Evolutionary conservation across 2,113 vertebrate species (phyloP).

Genomic region (Apus apus): DNA sequence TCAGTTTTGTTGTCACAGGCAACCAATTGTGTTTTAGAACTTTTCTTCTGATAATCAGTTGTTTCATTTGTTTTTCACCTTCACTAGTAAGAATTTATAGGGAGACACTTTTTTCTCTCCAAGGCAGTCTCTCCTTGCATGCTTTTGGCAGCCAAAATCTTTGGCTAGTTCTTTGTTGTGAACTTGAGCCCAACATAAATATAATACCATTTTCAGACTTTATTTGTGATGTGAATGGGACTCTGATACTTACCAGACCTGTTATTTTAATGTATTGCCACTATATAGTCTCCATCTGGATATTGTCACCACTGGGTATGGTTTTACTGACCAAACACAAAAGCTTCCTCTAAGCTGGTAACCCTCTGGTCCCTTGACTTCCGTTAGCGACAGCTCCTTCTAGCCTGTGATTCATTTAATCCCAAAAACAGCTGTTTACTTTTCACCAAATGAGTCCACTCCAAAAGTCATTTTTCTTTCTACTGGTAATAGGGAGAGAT

Average conservation of each 20-base stretch:
- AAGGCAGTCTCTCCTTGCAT: neutral
- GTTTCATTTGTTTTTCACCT: neutral
- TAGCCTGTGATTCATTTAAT: neutral
- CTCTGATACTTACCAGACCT: neutral
- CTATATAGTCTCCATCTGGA: neutral
- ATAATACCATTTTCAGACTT: neutral
- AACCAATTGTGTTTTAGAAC: neutral
- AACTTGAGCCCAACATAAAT: neutral
- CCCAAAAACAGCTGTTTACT: neutral
- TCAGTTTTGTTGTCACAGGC: neutral
- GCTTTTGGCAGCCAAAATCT: neutral
- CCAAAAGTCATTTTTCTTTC: neutral
- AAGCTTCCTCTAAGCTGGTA: neutral
- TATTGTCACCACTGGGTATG: neutral
- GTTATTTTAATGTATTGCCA: neutral
- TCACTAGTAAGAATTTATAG: neutral
- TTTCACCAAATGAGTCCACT: neutral
- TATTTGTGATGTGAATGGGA: neutral
- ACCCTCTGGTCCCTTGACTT: neutral
- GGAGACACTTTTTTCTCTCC: neutral
- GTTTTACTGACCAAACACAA: neutral
- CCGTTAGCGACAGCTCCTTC: neutral
- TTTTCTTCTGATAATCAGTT: neutral
- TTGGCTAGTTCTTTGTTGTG: neutral
- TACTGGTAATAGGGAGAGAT: neutral